Percentiles rank a stretch among this genome's conserved stretches.
Evolutionary conservation across 2,113 vertebrate species (phyloP).

Genomic region (human (Homo sapiens)): GRCh38 chr20:5580001-5580500

Average conservation of each 20-base stretch:
- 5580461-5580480: too few relatives aligned
- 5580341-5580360: conserved; percentile 60
- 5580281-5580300: neutral
- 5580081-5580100: conserved; percentile 97
- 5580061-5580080: conserved; percentile 95
- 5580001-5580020: conserved; percentile 96
- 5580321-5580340: conserved; percentile 48
- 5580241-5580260: neutral
- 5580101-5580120: conserved; percentile 96
- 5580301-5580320: conserved; percentile 31
- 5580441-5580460: too few relatives aligned
- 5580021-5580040: conserved; percentile 98
- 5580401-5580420: conserved; percentile 48
- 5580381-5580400: conserved; percentile 38
- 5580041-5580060: conserved; percentile 94
- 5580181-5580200: conserved; percentile 9
- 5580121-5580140: conserved; percentile 88
- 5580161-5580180: conserved; percentile 38
- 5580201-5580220: neutral
- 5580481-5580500: too few relatives aligned
- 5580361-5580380: conserved; percentile 63
- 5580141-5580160: conserved; percentile 50
- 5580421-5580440: conserved; percentile 30
- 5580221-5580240: neutral
- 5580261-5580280: conserved; percentile 13